phyloP scores from a whole-genome alignment of 2,113 vertebrate species.

The Telmatochromis sp. region DNA sequence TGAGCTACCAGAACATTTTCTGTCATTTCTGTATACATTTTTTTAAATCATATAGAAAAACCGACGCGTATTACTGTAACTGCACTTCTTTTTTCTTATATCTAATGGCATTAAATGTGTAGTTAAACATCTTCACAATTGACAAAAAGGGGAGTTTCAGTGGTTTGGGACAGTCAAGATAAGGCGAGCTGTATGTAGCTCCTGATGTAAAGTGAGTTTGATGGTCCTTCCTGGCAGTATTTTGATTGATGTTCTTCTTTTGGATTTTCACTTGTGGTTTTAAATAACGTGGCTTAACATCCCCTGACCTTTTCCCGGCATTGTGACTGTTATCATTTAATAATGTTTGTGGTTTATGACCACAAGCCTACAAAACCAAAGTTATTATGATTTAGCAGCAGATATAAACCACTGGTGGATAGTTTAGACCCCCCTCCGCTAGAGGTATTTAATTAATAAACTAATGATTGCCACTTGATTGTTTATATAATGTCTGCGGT shows the following conservation, averaged over 20 bases:
- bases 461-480: neutral
- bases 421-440: neutral
- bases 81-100: neutral
- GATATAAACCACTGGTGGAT: neutral
- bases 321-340: neutral
- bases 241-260: neutral
- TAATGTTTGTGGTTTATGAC: neutral
- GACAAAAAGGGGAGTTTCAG: neutral
- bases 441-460: neutral
- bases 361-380: neutral
- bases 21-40: neutral
- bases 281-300: neutral
- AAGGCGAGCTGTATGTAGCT: neutral
- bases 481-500: neutral
- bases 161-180: neutral
- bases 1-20: neutral
- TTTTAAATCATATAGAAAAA: neutral
- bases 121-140: neutral
- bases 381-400: neutral
- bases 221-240: neutral
- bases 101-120: neutral
- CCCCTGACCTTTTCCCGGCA: neutral
- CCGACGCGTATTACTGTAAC: neutral
- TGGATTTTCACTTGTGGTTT: neutral
- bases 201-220: neutral